A percentile compares a stretch with the other conserved stretches of the same genome.
Conservation (phyloP, 2,113 vertebrate genomes). For the Forbesichthys papilliferus region DNA sequence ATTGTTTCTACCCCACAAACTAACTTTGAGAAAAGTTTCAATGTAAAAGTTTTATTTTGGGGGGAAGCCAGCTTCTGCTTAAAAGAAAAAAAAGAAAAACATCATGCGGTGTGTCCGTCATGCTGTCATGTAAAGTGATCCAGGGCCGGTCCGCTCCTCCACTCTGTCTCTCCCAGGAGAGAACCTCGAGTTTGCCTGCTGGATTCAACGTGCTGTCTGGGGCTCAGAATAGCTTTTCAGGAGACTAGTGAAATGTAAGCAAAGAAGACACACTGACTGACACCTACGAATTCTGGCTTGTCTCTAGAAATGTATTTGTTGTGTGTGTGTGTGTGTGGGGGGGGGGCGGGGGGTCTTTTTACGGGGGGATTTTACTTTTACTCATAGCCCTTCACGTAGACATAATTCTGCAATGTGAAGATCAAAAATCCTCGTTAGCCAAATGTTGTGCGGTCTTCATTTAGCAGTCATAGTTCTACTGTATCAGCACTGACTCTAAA, state of each 20-base stretch:
- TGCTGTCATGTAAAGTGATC: constrained; percentile 71
- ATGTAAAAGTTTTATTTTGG: constrained; percentile 26
- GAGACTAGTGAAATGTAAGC: constrained; percentile 77
- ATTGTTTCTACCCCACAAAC: constrained; percentile 17
- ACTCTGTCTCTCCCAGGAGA: constrained; percentile 61
- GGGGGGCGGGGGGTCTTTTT: too few relatives aligned
- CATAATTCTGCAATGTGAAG: neutral
- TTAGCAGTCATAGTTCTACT: constrained; percentile 12
- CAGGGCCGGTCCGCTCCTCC: constrained; percentile 51
- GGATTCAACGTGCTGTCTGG: constrained; percentile 74
- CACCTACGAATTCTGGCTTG: constrained; percentile 57
- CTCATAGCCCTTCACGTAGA: constrained; percentile 7
- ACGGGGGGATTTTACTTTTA: constrained; percentile 16
- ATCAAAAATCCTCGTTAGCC: too few relatives aligned
- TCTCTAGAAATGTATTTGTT: constrained; percentile 28
- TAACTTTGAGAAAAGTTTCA: constrained; percentile 28
- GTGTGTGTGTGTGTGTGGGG: too few relatives aligned
- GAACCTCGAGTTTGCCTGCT: constrained; percentile 70
- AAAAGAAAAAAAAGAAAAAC: constrained; percentile 57
- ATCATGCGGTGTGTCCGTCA: constrained; percentile 72
- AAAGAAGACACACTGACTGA: constrained; percentile 74
- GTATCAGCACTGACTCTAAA: constrained; percentile 5
- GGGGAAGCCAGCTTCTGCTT: constrained; percentile 44
- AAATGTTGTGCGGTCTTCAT: constrained; percentile 23
- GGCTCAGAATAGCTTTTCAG: constrained; percentile 79